Evolutionary conservation across 2,888 invertebrate genomes (phyloP).

Genomic region (Diarsia mendica): DNA sequence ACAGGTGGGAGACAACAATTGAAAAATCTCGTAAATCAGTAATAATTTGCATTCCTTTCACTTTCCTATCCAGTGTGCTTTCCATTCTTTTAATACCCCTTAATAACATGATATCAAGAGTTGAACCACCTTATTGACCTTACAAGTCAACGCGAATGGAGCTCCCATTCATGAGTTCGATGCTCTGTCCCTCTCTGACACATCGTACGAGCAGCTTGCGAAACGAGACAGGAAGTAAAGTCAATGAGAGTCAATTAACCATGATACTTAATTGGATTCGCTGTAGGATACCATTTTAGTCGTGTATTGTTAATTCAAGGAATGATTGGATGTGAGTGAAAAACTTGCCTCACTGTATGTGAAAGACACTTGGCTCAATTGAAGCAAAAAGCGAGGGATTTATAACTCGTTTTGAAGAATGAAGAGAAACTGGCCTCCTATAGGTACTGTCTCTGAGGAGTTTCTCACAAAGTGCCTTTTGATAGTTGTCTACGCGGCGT

Average conservation of each 20-base stretch:
- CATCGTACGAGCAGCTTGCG: constrained; percentile 35
- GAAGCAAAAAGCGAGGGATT: constrained; percentile 24
- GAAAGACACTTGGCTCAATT: constrained; percentile 16
- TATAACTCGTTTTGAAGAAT: constrained; percentile 49
- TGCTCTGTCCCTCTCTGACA: constrained; percentile 67
- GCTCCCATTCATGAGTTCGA: constrained; percentile 78
- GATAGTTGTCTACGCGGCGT: background rate
- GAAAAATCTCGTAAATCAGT: constrained; percentile 21
- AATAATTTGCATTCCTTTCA: constrained; percentile 38
- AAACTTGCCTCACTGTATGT: constrained; percentile 22
- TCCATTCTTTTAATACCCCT: constrained; percentile 67
- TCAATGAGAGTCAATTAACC: constrained; percentile 79
- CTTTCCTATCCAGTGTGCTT: constrained; percentile 34
- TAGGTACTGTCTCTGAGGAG: constrained; percentile 2
- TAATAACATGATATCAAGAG: constrained; percentile 72
- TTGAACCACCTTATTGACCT: constrained; percentile 87
- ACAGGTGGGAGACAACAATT: background rate
- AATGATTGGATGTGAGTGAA: constrained; percentile 46
- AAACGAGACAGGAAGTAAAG: constrained; percentile 72
- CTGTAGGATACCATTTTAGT: constrained; percentile 58
- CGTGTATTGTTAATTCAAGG: constrained; percentile 48
- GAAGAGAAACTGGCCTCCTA: constrained; percentile 11
- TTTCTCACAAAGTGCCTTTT: constrained; percentile 1
- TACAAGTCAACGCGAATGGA: constrained; percentile 79
- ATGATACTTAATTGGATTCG: constrained; percentile 67